phyloP scores from a whole-genome alignment of 2,888 invertebrate species.

The Leucophora obtusa region DNA sequence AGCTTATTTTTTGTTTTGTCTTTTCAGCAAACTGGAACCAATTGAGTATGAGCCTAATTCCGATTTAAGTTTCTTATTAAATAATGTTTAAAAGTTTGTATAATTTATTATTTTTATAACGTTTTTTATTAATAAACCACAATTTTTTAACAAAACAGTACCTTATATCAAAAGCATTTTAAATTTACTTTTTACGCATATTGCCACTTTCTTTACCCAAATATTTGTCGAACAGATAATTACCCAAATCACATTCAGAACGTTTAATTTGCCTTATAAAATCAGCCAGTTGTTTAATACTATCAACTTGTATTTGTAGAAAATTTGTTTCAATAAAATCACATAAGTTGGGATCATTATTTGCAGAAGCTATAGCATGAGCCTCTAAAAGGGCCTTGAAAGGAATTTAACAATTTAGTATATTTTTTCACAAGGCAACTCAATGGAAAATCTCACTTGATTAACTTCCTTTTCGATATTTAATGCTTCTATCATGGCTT shows the following conservation, averaged over 20 bases:
- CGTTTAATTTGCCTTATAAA: slow-evolving; percentile 86
- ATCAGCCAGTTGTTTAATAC: slow-evolving; percentile 85
- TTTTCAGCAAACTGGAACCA: slow-evolving; percentile 80
- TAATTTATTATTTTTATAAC: slow-evolving; percentile 10
- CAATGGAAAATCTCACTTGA: slow-evolving; percentile 79
- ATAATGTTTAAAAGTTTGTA: slow-evolving; percentile 18
- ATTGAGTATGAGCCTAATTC: slow-evolving; percentile 80
- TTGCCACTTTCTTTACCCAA: slow-evolving; percentile 48
- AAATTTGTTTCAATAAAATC: slow-evolving; percentile 87
- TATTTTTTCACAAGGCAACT: not conserved
- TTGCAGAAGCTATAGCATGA: slow-evolving; percentile 82
- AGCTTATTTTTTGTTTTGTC: slow-evolving; percentile 4
- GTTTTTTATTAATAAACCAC: not conserved
- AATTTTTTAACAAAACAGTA: slow-evolving; percentile 15
- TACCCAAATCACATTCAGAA: slow-evolving; percentile 83
- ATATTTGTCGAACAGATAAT: slow-evolving; percentile 81
- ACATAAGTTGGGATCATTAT: slow-evolving; percentile 85
- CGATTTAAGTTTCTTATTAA: slow-evolving; percentile 82
- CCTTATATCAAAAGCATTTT: not conserved
- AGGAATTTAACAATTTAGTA: not conserved
- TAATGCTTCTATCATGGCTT: slow-evolving; percentile 86
- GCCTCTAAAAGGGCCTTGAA: slow-evolving; percentile 82
- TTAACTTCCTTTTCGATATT: slow-evolving; percentile 89
- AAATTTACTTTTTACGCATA: slow-evolving; percentile 54
- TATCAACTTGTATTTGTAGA: slow-evolving; percentile 85